Conservation (phyloP, 2,797 vertebrate genomes). For the Streptopelia turtur region DNA sequence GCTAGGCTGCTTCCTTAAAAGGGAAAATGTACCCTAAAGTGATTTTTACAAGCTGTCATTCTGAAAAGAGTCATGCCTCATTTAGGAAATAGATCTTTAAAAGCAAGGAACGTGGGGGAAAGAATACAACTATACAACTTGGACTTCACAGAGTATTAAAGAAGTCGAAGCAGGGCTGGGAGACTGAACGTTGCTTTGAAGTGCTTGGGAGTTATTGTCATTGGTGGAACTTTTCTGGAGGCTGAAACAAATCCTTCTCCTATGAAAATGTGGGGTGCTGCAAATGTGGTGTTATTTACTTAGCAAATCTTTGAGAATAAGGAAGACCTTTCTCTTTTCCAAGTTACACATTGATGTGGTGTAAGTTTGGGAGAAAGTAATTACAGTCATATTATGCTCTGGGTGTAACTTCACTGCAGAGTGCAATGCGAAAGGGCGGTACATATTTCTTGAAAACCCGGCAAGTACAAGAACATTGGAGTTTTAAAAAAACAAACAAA, state of each 20-base stretch:
- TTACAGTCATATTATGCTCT: background rate
- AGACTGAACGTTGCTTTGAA: background rate
- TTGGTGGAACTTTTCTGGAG: background rate
- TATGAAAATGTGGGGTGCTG: background rate
- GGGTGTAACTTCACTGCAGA: conserved; percentile 40
- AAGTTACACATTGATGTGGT: background rate
- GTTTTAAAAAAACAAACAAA: background rate
- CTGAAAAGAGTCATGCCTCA: conserved; percentile 47
- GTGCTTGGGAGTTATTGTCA: background rate
- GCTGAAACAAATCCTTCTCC: conserved; percentile 2
- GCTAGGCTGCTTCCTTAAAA: conserved; percentile 55
- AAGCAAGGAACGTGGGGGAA: background rate
- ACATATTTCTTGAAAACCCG: background rate
- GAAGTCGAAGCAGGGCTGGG: background rate
- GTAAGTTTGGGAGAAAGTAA: background rate
- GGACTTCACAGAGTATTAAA: background rate
- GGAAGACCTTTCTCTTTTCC: background rate
- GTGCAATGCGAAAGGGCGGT: conserved; percentile 35
- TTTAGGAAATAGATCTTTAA: conserved; percentile 49
- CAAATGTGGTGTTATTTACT: background rate
- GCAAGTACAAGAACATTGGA: background rate
- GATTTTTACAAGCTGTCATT: conserved; percentile 56
- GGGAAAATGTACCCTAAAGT: conserved; percentile 48
- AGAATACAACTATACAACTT: conserved; percentile 3
- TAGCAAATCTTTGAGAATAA: background rate